A percentile compares a stretch with the other conserved stretches of the same genome.
Evolutionary conservation across 2,113 vertebrate genomes (phyloP).

Genomic region (Oncorhynchus tshawytscha): DNA sequence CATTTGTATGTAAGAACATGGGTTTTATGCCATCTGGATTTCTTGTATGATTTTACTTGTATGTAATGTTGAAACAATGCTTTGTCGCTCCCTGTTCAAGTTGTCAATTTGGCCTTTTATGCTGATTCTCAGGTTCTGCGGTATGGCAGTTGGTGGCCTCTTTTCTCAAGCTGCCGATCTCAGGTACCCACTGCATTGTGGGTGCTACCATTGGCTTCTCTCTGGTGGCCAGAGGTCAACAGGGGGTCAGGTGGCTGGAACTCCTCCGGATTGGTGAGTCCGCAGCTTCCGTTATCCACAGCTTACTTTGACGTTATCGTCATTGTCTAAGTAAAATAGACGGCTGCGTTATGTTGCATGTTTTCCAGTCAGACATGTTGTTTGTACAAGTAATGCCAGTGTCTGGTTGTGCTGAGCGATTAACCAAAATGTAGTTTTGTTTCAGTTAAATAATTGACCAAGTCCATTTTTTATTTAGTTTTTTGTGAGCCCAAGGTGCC

Average conservation of each 20-base stretch:
- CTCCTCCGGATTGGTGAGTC: conserved; percentile 90
- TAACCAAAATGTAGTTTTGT: no score
- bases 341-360: no score
- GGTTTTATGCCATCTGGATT: no score
- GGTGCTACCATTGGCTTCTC: conserved; percentile 97
- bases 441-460: background rate
- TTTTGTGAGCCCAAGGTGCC: background rate
- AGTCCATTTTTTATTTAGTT: background rate
- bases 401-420: no score
- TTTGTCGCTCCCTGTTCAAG: no score
- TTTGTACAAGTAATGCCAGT: no score
- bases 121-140: conserved; percentile 82
- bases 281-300: background rate
- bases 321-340: no score
- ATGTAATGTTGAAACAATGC: no score
- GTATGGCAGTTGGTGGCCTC: conserved; percentile 96
- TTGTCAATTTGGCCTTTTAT: background rate
- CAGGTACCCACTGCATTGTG: conserved; percentile 97
- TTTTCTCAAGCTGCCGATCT: conserved; percentile 95
- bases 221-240: conserved; percentile 83
- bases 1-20: no score
- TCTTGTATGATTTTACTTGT: no score
- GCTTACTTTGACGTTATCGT: background rate
- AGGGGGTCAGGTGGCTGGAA: conserved; percentile 87
- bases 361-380: no score